A percentile compares a stretch with the other conserved stretches of the same genome.
phyloP scores from a whole-genome alignment of 2,797 vertebrate species.

The Cryptoblepharus egeriae region DNA sequence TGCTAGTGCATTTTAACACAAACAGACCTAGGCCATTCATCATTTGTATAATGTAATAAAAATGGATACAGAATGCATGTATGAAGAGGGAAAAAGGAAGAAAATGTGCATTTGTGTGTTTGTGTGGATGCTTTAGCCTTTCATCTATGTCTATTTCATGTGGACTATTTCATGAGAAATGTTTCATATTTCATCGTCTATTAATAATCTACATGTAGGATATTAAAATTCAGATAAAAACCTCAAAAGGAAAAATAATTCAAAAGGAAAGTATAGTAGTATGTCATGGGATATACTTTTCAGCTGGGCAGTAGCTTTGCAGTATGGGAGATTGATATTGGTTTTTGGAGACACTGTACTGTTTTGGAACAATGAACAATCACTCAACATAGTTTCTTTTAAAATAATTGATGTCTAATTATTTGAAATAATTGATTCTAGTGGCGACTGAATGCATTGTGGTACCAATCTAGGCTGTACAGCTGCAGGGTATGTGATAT shows the following conservation, averaged over 20 bases:
- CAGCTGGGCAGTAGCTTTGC: background rate
- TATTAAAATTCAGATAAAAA: background rate
- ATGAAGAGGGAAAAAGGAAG: background rate
- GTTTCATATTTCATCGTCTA: too few species aligned
- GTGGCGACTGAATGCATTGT: too few species aligned
- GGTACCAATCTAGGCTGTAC: too few species aligned
- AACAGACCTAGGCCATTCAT: background rate
- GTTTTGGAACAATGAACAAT: background rate
- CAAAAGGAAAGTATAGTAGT: too few species aligned
- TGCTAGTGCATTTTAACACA: conserved; percentile 21
- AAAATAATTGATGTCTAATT: background rate
- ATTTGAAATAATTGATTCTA: too few species aligned
- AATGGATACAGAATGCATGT: background rate
- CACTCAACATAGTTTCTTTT: background rate
- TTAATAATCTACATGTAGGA: background rate
- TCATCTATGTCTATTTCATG: background rate
- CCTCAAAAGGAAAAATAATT: background rate
- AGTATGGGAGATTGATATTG: background rate
- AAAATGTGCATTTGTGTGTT: background rate
- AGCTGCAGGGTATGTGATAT: too few species aligned
- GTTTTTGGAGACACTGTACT: background rate
- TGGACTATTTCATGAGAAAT: background rate
- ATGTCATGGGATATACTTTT: background rate
- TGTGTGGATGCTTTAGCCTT: background rate
- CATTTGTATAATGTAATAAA: conserved; percentile 7